Evolutionary conservation across 2,113 vertebrate species (phyloP).

Genomic region (Menura novaehollandiae): DNA sequence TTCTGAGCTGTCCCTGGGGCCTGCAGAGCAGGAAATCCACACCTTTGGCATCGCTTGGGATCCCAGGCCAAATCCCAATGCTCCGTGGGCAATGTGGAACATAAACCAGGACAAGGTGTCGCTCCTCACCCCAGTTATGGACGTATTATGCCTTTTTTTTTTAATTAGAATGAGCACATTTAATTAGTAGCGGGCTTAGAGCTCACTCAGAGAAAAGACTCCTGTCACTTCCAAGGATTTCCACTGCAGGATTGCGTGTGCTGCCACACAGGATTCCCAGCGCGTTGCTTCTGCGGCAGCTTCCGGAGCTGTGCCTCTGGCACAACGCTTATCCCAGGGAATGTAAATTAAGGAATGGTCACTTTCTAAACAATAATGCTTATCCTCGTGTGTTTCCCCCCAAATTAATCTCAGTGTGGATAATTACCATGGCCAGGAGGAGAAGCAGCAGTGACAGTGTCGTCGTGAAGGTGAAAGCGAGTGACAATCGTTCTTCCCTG

Average conservation of each 20-base stretch:
- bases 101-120: neutral
- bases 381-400: neutral
- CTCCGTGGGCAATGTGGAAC: fast-evolving
- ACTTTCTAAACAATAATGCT: neutral
- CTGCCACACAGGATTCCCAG: neutral
- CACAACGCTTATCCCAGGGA: neutral
- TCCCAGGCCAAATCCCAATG: fast-evolving
- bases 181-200: neutral
- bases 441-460: neutral
- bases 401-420: neutral
- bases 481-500: neutral
- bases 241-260: neutral
- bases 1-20: neutral
- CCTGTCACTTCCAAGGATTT: neutral
- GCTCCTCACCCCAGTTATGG: neutral
- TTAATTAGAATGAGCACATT: neutral
- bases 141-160: fast-evolving
- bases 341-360: neutral
- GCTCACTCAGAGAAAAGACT: neutral
- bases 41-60: fast-evolving
- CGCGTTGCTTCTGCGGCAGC: neutral
- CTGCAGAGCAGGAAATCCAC: neutral
- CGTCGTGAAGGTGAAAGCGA: neutral
- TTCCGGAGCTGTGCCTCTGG: neutral
- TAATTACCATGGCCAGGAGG: neutral